Evolutionary conservation across 2,797 vertebrate species (phyloP), one percentile per base, ranked within the genome.

Genomic region (Rhabdomys pumilio): DNA sequence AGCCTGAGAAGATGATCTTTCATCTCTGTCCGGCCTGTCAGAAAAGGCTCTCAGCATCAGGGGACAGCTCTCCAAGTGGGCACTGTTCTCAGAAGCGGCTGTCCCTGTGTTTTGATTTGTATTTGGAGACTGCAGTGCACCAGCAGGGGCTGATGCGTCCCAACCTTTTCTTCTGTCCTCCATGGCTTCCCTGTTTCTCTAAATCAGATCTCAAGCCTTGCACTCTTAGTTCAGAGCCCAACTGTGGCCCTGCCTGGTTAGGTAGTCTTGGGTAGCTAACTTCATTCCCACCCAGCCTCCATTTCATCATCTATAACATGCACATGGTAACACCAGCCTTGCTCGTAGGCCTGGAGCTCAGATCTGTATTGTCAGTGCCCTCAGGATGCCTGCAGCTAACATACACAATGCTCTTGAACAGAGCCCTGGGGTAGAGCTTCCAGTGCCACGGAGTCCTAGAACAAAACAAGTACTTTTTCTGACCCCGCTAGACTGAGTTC

Each of bases 11-110:
- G 13, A 4, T 4, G 50, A 22, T 55, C 38, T 47, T 15, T 59
- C 44, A 19, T 2, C 53, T 53, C 59, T 44, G 20, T 38, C 4
- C 0, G 1, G 14, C 11, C 53, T 15, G 6, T 38, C 38, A 6
- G 38, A 22, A 53, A 73, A 77, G 50, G 12, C 47, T 87, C 13
- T 17, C 14, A 24, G 57, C 13, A 0, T 67, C 65, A 4, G 9
- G 26, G 41, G 13, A 26, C 20, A 47, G 38, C 41, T 76, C 38
- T 24, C 55, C 44, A 79, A n/a, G 26, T 79, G 75, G 88, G 15
- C 29, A 47, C n/a, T 50, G 34, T 44, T 0, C 14, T 0, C 6
- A 53, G 44, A 17, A 10, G 34, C 3, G 17, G 41, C 47, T 11
- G 47, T 41, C 63, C 34, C 31, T 53, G 1, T 31, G 6, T 53